Conservation (phyloP, 2,797 vertebrate species). For the Channa striata region DNA sequence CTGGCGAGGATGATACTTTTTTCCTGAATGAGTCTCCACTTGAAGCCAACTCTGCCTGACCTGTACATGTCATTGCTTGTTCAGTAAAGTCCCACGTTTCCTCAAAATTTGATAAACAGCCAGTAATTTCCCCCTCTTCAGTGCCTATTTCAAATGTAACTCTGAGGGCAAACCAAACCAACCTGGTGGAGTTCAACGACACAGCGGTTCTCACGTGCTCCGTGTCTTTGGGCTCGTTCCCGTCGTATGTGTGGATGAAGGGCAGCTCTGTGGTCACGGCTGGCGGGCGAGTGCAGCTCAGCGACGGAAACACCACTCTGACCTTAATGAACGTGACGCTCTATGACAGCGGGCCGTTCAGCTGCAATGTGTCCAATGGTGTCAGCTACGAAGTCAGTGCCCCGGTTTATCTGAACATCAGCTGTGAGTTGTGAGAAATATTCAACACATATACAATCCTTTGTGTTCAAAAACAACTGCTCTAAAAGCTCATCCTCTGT, state of each 20-base stretch:
- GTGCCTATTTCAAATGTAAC: conserved; percentile 71
- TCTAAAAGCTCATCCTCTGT: conserved; percentile 2
- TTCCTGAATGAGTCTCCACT: not conserved
- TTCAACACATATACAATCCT: not conserved
- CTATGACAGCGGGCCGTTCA: conserved; percentile 67
- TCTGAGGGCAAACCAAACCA: conserved; percentile 41
- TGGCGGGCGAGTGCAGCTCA: conserved; percentile 36
- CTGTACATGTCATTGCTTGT: not conserved
- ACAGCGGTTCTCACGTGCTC: conserved; percentile 76
- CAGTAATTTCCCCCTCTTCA: conserved; percentile 47
- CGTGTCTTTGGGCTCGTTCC: conserved; percentile 57
- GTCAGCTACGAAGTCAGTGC: conserved; percentile 61
- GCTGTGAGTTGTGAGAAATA: conserved; percentile 75
- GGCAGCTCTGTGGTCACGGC: conserved; percentile 46
- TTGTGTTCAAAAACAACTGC: not conserved
- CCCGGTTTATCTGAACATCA: conserved; percentile 67
- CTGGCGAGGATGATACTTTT: not conserved
- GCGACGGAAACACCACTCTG: conserved; percentile 50
- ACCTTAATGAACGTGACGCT: conserved; percentile 68
- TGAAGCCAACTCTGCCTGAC: not conserved
- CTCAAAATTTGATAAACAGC: not conserved
- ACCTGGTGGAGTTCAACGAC: conserved; percentile 79
- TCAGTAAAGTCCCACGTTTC: not conserved
- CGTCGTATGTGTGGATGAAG: conserved; percentile 71
- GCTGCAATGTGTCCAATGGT: conserved; percentile 75